Evolutionary conservation across 2,113 vertebrate species (phyloP).

Genomic region (Rhinolophus sinicus): DNA sequence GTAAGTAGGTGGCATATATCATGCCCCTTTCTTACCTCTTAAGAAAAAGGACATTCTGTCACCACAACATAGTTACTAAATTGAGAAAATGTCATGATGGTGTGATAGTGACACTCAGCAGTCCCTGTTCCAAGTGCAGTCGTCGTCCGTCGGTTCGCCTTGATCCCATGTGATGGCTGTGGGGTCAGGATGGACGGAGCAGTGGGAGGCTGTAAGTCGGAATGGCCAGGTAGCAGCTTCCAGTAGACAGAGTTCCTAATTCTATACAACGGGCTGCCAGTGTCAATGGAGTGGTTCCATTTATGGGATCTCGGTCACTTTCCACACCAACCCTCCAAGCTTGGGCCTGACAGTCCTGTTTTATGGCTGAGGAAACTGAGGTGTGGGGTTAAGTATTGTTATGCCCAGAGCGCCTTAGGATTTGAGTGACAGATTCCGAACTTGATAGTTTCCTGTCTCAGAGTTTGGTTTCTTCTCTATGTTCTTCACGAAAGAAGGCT

Average conservation of each 20-base stretch:
- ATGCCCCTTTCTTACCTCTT: neutral
- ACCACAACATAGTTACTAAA: neutral
- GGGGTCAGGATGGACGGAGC: neutral
- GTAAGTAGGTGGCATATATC: neutral
- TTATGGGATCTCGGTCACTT: neutral
- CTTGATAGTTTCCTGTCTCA: neutral
- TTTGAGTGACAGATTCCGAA: neutral
- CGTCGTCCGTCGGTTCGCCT: neutral
- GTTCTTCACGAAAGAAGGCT: neutral
- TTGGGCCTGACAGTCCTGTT: neutral
- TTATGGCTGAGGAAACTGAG: neutral
- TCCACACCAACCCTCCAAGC: neutral
- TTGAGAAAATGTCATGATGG: neutral
- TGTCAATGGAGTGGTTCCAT: accelerated
- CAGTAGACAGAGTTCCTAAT: neutral
- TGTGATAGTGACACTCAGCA: neutral
- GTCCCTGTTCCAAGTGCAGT: neutral
- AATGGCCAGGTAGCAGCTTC: neutral
- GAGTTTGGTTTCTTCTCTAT: neutral
- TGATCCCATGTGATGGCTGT: neutral
- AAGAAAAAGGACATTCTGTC: neutral
- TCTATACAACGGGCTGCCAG: accelerated
- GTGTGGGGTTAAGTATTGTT: neutral
- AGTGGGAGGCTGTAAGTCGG: neutral
- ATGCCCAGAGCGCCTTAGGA: neutral